A percentile compares a stretch with the other conserved stretches of the same genome.
phyloP scores from a whole-genome alignment of 2,888 invertebrate species.

The Sipha maydis region DNA sequence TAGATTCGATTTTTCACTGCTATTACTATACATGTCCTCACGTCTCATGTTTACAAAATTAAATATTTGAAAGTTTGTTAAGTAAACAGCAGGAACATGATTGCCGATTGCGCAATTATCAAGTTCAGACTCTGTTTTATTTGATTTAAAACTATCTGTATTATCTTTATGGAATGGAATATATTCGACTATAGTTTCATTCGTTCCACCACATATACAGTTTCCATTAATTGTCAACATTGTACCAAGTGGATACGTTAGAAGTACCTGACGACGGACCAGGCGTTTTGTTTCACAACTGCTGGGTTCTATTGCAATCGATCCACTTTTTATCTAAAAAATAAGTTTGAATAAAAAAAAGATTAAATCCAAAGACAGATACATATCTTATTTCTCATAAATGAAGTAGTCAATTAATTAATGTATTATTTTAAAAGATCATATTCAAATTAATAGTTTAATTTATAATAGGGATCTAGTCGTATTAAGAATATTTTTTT shows the following conservation, averaged over 20 bases:
- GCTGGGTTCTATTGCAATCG: neutral
- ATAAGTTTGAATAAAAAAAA: too few species aligned
- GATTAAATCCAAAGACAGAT: neutral
- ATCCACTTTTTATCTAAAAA: conserved; percentile 1
- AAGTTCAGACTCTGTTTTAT: neutral
- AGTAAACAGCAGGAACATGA: conserved; percentile 11
- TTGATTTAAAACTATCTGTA: neutral
- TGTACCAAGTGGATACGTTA: conserved; percentile 12
- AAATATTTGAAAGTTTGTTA: neutral
- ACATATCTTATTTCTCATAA: neutral
- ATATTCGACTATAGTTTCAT: neutral
- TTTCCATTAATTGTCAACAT: neutral
- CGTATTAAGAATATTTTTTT: neutral
- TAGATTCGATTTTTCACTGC: neutral
- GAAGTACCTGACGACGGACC: neutral
- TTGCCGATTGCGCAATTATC: neutral
- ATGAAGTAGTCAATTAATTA: neutral
- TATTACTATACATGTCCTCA: neutral
- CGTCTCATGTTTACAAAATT: neutral
- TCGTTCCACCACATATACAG: neutral
- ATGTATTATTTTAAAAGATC: too few species aligned
- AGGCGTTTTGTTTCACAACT: neutral
- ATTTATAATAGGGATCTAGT: neutral
- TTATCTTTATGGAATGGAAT: neutral
- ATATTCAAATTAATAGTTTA: neutral